Evolutionary conservation across 2,888 invertebrate species (phyloP), one percentile per base, ranked within the genome.

Genomic region (Amiota minor): DNA sequence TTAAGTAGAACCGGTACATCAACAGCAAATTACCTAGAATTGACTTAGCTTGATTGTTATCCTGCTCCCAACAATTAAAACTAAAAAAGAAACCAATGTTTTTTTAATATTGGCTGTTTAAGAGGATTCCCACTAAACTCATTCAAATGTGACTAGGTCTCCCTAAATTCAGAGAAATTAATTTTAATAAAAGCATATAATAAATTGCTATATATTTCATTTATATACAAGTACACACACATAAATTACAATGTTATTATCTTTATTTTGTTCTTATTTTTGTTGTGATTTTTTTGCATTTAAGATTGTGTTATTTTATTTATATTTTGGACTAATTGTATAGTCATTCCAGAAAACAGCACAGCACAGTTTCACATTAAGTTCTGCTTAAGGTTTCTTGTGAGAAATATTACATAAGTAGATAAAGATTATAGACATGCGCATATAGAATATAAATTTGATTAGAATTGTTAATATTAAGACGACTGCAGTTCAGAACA

Each of bases 401-500:
- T 20, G 23, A 49, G 35, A 65, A 16, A 65, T 65, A 49, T 20
- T 14, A 12, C 61, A 72, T 75, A 74, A 55, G 75, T 73, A 76
- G 72, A 74, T 72, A 75, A 71, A 72, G 74, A 75, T 77, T 73
- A 77, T 81, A 76, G 85, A 85, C 85, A 83, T 85, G 84, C 85
- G 85, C 84, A 86, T 82, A 72, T 78, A 73, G 55, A 71, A 70
- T 67, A 79, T 75, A 75, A 76, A 50, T 67, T 50, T 68, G 23
- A 62, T 75, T 71, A 67, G 70, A 14, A 47, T 46, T 67, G 59
- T 59, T 20, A 20, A 59, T 20, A 11, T 2, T 47, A 85, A 84
- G 83, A 83, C 83, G 83, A 83, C 83, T 83, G 83, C 83, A 83
- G 83, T 84, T 85, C 83, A 83, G 83, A 83, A 83, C 83, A 83